Evolutionary conservation across 1,140 invertebrate species (phyloP), one percentile per base, ranked within the genome.

Genomic region (Diploscapter pachys): DNA sequence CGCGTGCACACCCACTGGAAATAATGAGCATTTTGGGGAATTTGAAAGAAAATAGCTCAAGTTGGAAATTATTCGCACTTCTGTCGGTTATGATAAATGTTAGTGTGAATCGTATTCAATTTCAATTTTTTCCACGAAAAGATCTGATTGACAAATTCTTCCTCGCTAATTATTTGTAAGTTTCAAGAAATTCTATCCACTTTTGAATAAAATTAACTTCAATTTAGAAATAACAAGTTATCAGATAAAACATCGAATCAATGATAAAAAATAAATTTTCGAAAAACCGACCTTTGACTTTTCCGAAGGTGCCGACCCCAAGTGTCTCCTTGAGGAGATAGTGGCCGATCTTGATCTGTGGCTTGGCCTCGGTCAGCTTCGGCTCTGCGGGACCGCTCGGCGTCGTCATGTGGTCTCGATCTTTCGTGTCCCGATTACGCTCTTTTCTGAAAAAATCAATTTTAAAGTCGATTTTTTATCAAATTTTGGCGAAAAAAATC

Each of bases 1-100:
- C 80, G 97, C 93, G 89, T 99, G 97, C 86, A 95, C 94, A 4
- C 96, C 96, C 86, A 98, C 92, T 92, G 82, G 52, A 88, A 82
- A 57, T n/a, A 56, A 3, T 53, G 11, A 2, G 3, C 48, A 31
- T 31, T 31, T 31, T 31, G 31, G 31, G 31, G 31, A 31, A 31
- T 31, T 31, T 31, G 31, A 31, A 31, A 31, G 31, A 31, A 31
- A 31, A 31, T 31, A 31, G 31, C 31, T 31, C 31, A 31, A 31
- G 31, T 31, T 31, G 31, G 31, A 31, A 31, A 31, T 0, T 31
- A 31, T 31, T 31, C 31, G 31, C 31, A 31, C 31, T 31, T 31
- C 31, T 31, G 31, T 31, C 31, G 31, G 31, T 31, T 31, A 31
- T 31, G 0, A 31, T 31, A 1, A 31, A 31, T 31, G 31, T 31